phyloP scores from a whole-genome alignment of 2,797 vertebrate species.

The Crenuchus spilurus region DNA sequence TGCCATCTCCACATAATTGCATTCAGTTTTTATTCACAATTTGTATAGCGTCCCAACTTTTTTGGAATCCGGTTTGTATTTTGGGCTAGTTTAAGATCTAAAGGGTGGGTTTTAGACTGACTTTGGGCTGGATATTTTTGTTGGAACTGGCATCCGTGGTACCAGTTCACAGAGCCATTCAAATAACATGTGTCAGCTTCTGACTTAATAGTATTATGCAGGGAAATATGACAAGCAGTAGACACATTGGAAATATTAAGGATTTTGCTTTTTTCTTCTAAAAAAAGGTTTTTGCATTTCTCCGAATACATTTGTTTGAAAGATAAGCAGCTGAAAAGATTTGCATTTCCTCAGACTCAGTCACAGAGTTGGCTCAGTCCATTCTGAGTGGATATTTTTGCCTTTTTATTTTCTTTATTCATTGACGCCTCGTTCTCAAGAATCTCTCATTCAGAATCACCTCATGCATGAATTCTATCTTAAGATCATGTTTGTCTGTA shows the following conservation, averaged over 20 bases:
- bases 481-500: too few species aligned
- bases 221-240: too few species aligned
- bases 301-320: slow-evolving; percentile 76
- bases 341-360: slow-evolving; percentile 36
- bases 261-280: slow-evolving; percentile 11
- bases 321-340: slow-evolving; percentile 55
- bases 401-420: not conserved
- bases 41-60: too few species aligned
- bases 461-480: not conserved
- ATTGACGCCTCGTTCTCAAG: not conserved
- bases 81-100: too few species aligned
- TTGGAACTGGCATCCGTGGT: not conserved
- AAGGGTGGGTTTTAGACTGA: too few species aligned
- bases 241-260: not conserved
- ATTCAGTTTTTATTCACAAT: too few species aligned
- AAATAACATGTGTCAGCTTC: not conserved
- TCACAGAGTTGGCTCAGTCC: not conserved
- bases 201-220: not conserved
- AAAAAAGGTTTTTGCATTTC: slow-evolving; percentile 68
- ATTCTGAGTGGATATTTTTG: not conserved
- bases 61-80: too few species aligned
- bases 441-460: too few species aligned
- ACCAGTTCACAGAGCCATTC: not conserved
- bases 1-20: too few species aligned
- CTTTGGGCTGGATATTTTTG: too few species aligned